Evolutionary conservation across 2,113 vertebrate species (phyloP).

Genomic region (Mastomys natalensis): DNA sequence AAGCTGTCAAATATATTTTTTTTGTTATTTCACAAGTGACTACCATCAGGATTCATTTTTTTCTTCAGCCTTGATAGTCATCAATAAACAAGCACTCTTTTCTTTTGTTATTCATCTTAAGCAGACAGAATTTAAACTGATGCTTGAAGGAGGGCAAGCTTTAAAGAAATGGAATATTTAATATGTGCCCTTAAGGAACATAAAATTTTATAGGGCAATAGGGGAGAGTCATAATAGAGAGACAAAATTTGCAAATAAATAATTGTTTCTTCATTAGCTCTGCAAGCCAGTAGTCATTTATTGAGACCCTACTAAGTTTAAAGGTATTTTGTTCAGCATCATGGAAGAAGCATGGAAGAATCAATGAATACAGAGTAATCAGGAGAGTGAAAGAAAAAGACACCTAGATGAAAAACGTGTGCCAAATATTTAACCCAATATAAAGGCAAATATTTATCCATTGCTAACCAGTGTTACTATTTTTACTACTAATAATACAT

Average conservation of each 20-base stretch:
- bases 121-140: conserved; percentile 39
- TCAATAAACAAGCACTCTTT: conserved; percentile 21
- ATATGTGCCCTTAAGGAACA: background rate
- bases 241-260: conserved; percentile 49
- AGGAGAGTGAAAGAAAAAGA: background rate
- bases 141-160: background rate
- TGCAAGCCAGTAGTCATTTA: conserved; percentile 28
- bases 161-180: conserved; percentile 18
- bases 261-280: background rate
- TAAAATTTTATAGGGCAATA: background rate
- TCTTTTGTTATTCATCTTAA: conserved; percentile 3
- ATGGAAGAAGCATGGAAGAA: background rate
- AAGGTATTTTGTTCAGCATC: conserved; percentile 41
- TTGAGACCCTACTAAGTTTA: conserved; percentile 46
- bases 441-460: background rate
- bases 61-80: background rate
- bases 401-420: conserved; percentile 18
- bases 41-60: conserved; percentile 10
- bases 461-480: background rate
- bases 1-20: background rate
- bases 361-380: background rate
- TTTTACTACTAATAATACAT: background rate
- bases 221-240: conserved; percentile 7
- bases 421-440: conserved; percentile 11
- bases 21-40: conserved; percentile 31